Percentiles rank a stretch among this genome's conserved stretches.
Conservation (phyloP, 2,888 invertebrate species). For the Diabrotica balteata region DNA sequence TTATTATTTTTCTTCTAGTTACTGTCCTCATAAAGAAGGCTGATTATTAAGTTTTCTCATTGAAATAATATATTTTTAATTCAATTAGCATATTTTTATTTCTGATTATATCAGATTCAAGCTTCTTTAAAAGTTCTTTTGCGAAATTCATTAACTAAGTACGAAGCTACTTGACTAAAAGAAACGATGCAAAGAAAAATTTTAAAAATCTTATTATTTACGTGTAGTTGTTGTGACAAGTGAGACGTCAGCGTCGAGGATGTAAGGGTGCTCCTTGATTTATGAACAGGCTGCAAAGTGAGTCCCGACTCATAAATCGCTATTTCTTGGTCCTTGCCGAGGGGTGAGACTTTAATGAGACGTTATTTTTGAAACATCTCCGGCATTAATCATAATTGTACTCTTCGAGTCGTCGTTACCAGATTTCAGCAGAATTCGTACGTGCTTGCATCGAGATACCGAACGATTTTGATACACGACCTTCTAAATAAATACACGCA, state of each 20-base stretch:
- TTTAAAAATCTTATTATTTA: constrained; percentile 51
- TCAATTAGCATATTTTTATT: no score
- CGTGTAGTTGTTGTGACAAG: constrained; percentile 52
- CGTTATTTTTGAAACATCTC: constrained; percentile 57
- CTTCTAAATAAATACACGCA: constrained; percentile 18
- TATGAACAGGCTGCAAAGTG: constrained; percentile 53
- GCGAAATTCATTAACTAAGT: no score
- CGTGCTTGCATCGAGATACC: constrained; percentile 38
- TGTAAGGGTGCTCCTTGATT: constrained; percentile 47
- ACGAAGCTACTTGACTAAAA: constrained; percentile 11
- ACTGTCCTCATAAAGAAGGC: no score
- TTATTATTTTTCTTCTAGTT: no score
- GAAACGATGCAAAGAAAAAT: constrained; percentile 27
- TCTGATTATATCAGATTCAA: no score
- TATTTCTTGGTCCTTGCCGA: constrained; percentile 43
- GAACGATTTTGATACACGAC: constrained; percentile 27
- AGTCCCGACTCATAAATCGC: constrained; percentile 54
- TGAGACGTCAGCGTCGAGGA: constrained; percentile 34
- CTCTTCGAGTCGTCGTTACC: constrained; percentile 39
- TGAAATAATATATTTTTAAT: no score
- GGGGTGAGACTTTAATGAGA: constrained; percentile 57
- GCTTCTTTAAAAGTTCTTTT: no score
- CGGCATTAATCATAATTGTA: constrained; percentile 52
- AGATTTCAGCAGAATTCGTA: constrained; percentile 37
- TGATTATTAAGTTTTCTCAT: no score